Percentiles rank a stretch among this genome's conserved stretches.
These are phyloP conservation scores for Oreochromis grahami DNA, from an alignment of 2,797 vertebrate species.

Conservation along the genomic window DNA sequence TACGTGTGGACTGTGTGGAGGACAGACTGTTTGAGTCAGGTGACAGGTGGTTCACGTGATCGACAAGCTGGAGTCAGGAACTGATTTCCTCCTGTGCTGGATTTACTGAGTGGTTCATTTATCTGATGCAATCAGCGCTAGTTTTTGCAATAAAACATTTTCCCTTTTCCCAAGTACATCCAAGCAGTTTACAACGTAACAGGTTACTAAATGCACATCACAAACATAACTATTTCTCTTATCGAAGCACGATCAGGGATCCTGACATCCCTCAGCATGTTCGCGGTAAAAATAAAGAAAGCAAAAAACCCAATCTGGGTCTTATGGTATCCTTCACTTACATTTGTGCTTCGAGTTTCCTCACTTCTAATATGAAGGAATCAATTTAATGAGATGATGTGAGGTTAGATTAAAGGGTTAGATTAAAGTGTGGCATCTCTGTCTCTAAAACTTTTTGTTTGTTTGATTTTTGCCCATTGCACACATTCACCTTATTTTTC, in stretches of 20 bases:
- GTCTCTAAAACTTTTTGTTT: not conserved
- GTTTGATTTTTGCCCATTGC: not conserved
- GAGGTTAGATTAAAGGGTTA: not conserved
- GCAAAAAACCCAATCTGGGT: not conserved
- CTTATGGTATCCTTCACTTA: not conserved
- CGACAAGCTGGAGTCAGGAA: not conserved
- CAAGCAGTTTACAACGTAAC: not conserved
- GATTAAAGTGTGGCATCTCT: not conserved
- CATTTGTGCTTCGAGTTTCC: not conserved
- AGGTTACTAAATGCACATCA: not conserved
- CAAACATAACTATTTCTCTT: not conserved
- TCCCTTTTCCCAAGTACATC: not conserved
- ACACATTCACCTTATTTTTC: not conserved
- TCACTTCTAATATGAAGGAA: not conserved
- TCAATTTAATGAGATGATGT: not conserved
- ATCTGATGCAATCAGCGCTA: not conserved
- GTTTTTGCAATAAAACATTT: not conserved
- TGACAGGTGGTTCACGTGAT: not conserved
- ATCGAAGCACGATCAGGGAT: fast-evolving
- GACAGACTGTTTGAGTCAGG: not conserved
- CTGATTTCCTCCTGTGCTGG: not conserved
- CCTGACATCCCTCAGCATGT: not conserved
- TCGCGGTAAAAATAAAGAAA: not conserved
- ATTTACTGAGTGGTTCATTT: not conserved
- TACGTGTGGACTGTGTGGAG: not conserved